Conservation (phyloP, 30 jellyfish, hydroid and myxozoan species). For the Hydra vulgaris region DNA sequence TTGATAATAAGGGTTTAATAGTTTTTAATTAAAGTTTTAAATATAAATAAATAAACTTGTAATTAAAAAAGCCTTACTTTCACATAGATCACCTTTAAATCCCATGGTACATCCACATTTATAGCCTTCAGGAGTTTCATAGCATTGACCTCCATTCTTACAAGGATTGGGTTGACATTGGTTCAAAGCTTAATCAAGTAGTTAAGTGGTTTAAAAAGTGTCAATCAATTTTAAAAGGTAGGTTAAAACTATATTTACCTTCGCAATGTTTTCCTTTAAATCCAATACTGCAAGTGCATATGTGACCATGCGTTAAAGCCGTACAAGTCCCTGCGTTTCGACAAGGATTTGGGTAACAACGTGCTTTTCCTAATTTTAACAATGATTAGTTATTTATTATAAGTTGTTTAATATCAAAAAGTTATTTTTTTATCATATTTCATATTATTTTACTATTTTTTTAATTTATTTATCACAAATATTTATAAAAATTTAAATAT, state of each 20-base stretch:
- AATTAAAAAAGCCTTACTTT: no score
- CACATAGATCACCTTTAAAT: constrained; percentile 80
- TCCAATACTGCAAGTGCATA: constrained; percentile 89
- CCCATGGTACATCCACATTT: constrained; percentile 80
- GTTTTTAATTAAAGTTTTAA: no score
- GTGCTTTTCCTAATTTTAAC: constrained; percentile 54
- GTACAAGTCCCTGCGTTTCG: constrained; percentile 92
- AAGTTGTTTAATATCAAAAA: not conserved
- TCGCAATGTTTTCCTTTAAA: constrained; percentile 92
- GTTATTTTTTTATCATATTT: no score
- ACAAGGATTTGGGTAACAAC: constrained; percentile 97
- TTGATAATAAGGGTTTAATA: no score
- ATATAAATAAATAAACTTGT: no score
- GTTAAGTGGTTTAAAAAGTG: not conserved
- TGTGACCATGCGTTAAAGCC: constrained; percentile 93
- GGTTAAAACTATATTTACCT: constrained; percentile 37
- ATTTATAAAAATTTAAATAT: no score
- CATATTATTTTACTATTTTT: no score
- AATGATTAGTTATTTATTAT: not conserved
- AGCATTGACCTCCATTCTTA: constrained; percentile 86
- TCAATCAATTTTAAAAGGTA: not conserved
- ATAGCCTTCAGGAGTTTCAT: constrained; percentile 81
- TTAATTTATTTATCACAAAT: no score
- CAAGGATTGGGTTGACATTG: constrained; percentile 97
- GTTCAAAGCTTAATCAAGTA: constrained; percentile 40